Percentiles rank a stretch among this genome's conserved stretches.
Conservation (phyloP, 64 coral and sea anemone genomes). For the Platygyra sinensis region DNA sequence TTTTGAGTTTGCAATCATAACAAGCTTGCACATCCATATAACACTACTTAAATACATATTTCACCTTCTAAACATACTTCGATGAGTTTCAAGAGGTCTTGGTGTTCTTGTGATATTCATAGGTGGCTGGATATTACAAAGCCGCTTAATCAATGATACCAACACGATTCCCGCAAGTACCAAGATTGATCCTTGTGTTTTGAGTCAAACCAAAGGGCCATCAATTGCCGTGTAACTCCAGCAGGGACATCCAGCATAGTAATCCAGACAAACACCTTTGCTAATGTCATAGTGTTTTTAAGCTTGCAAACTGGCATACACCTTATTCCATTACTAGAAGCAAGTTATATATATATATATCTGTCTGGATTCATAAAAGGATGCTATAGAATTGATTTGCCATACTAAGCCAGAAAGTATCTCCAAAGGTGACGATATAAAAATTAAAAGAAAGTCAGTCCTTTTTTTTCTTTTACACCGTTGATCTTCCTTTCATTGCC, state of each 20-base stretch:
- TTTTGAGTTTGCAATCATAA: too few species aligned
- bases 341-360: too few species aligned
- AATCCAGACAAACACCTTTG: slow-evolving; percentile 26
- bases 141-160: slow-evolving; percentile 30
- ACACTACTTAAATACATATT: too few species aligned
- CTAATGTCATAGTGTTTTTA: slow-evolving; percentile 18
- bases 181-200: slow-evolving; percentile 3
- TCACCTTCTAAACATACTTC: slow-evolving; percentile 49
- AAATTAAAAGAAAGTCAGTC: too few species aligned
- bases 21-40: too few species aligned
- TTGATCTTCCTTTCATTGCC: too few species aligned
- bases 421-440: too few species aligned
- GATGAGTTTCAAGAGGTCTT: slow-evolving; percentile 5
- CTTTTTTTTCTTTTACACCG: too few species aligned
- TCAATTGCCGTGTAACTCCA: slow-evolving; percentile 32
- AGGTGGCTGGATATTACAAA: slow-evolving; percentile 16
- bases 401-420: too few species aligned
- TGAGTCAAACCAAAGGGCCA: slow-evolving; percentile 37
- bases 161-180: slow-evolving; percentile 12
- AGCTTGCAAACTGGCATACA: slow-evolving; percentile 26
- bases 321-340: slow-evolving; percentile 18
- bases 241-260: slow-evolving; percentile 44
- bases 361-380: too few species aligned
- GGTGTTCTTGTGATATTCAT: slow-evolving; percentile 33
- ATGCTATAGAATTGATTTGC: not conserved